Percentiles rank a stretch among this genome's conserved stretches.
These are phyloP conservation scores for Diplazon laetatorius DNA, from an alignment of 2,888 invertebrate species.

Conservation along the genomic window DNA sequence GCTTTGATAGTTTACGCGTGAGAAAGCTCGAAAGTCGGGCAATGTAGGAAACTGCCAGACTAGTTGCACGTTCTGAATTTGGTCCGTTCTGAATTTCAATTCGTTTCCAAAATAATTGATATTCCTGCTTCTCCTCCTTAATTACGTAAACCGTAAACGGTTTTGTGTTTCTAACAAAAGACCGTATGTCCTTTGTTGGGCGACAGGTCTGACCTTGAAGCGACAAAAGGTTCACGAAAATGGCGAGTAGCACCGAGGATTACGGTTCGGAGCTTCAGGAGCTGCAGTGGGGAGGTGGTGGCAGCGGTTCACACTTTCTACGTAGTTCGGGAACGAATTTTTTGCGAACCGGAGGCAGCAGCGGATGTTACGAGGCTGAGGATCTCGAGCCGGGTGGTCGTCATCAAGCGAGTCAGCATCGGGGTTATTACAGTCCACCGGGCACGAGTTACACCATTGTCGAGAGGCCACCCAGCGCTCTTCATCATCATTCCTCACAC, in stretches of 20 bases:
- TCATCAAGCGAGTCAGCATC: constrained; percentile 85
- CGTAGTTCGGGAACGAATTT: constrained; percentile 74
- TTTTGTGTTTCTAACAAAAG: constrained; percentile 2
- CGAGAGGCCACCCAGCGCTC: constrained; percentile 90
- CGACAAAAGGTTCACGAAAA: constrained; percentile 65
- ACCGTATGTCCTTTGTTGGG: background rate
- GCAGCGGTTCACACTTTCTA: constrained; percentile 75
- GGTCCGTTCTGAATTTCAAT: too few species aligned
- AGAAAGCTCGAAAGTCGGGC: too few species aligned
- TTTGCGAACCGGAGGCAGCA: constrained; percentile 83
- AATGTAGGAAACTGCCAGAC: too few species aligned
- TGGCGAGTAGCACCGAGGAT: constrained; percentile 81
- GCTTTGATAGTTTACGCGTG: too few species aligned
- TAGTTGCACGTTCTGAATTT: too few species aligned
- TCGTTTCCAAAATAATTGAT: too few species aligned
- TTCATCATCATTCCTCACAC: constrained; percentile 88
- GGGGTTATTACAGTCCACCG: constrained; percentile 92
- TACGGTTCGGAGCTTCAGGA: constrained; percentile 81
- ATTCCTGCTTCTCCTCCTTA: constrained; percentile 4
- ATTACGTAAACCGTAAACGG: background rate
- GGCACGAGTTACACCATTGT: constrained; percentile 95
- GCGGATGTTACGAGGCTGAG: constrained; percentile 80
- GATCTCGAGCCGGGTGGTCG: constrained; percentile 83
- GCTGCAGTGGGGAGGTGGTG: constrained; percentile 79
- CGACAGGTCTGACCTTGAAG: constrained; percentile 68